phyloP scores from a whole-genome alignment of 2,888 invertebrate genomes.

The Ganaspis brasiliensis region DNA sequence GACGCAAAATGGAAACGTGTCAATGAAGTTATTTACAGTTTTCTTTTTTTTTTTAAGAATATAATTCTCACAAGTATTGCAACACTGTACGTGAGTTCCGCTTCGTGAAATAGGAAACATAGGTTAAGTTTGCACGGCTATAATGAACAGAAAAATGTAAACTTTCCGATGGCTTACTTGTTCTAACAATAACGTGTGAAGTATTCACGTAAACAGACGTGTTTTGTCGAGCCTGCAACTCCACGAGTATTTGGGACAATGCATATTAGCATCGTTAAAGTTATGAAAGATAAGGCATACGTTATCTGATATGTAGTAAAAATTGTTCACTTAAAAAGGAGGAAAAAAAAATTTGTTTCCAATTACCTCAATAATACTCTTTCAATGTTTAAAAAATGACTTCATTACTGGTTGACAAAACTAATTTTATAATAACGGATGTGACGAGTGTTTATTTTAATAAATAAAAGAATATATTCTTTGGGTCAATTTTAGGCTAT shows the following conservation, averaged over 20 bases:
- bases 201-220: slow-evolving; percentile 21
- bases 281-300: slow-evolving; percentile 16
- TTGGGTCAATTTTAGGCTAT: too few relatives aligned
- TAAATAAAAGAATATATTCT: too few relatives aligned
- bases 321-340: background rate
- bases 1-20: slow-evolving; percentile 16
- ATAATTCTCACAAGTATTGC: slow-evolving; percentile 4
- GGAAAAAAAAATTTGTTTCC: background rate
- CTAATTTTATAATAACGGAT: background rate
- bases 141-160: slow-evolving; percentile 23
- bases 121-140: slow-evolving; percentile 18
- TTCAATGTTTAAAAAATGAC: background rate
- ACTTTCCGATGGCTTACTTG: slow-evolving; percentile 27
- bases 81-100: slow-evolving; percentile 16
- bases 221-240: slow-evolving; percentile 14
- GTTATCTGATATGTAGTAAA: slow-evolving; percentile 10
- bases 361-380: slow-evolving; percentile 3
- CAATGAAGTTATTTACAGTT: slow-evolving; percentile 2
- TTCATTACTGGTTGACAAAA: background rate
- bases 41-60: background rate
- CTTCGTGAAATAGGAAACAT: slow-evolving; percentile 23
- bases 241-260: slow-evolving; percentile 22
- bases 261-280: slow-evolving; percentile 28
- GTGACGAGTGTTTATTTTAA: background rate
- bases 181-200: slow-evolving; percentile 40